Base-by-base conservation (phyloP, 2,888 invertebrate genomes). In the Harmothoe impar region DNA sequence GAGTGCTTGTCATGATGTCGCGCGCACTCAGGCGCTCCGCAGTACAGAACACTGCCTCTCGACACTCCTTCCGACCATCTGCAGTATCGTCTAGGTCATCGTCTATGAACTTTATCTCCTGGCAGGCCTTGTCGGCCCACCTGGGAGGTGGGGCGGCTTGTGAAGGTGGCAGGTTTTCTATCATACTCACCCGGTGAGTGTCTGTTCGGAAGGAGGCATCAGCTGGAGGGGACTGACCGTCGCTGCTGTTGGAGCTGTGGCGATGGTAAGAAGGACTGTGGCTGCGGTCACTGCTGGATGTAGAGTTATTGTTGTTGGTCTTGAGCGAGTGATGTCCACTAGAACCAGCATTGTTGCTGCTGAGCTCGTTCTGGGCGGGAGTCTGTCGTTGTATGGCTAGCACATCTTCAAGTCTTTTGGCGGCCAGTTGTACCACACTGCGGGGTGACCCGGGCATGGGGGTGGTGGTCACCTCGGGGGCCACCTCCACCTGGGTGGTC, bases 21-120 rank as follows among this genome's bases (percentile, higher is more conserved):
- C 90, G 43, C 15, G 92, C 92, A n/a, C 85, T 89, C 51, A 92
- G 33, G 15, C 84, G 68, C 33, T 89, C 89, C 52, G 43, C 72
- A 15, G 78, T 91, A 56, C 91, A 91, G 90, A 78, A 89, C 23
- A 92, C 90, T 25, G 91, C 85, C 68, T 91, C 91, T 25, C 89
- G 89, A 33, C 43, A 54, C 23, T 78, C 88, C 33, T 90, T 54
- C 15, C 89, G 43, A 20, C 62, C 25, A 31, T 84, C 90, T 25
- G 54, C 54, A 12, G 54, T 25, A 3, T 90, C 90, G 25, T 92
- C 92, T 17, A 29, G 51, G 35, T 93, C 93, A 51, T 98, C 98
- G 93, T 98, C 98, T 91, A 98, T 98, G 94, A 97, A 96, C 91
- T 95, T 95, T 86, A 96, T 94, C n/a, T 95, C 95, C 86, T 94